Evolutionary conservation across 2,113 vertebrate genomes (phyloP), one percentile per base, ranked within the genome.

Genomic region (Protomyctophum bolini): DNA sequence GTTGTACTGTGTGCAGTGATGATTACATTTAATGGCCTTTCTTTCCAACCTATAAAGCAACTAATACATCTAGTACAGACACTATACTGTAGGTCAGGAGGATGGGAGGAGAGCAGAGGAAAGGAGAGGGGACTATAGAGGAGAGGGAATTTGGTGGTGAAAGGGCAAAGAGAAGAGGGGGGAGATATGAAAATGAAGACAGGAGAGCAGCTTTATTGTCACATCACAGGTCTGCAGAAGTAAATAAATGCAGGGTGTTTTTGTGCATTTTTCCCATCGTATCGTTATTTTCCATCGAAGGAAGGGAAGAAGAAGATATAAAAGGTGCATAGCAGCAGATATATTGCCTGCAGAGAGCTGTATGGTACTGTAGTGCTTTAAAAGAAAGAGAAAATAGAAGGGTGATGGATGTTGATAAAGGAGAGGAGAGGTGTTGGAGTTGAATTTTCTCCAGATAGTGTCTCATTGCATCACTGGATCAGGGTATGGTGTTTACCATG

Each of bases 381-480:
- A 41, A 41, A 41, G 66, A n/a, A 72, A 57, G 52, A 68, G 54
- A 48, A 59, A 54, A 29, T 14, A 55, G 12, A 55, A 46, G 69
- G 63, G 63, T 76, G 68, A 21, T 21, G 21, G 21, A 21, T 2
- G 65, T 48, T 70, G 73, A 59, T 2, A 59, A 52, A 70, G 49
- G 0, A 58, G 9, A 58, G 3, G 10, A 8, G 62, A 10, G 28
- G 61, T 65, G 59, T 6, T 72, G 78, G 50, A 77, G 62, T 65
- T 0, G 51, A 84, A 61, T 77, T 67, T 66, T 68, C 29, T 69
- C 14, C 75, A 68, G 57, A 47, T n/a, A 75, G 75, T 77, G 60
- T 82, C 74, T 56, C 2, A 14, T 82, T 84, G 67, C 82, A 81
- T 59, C 74, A 58, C 80, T 49, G 64, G 41, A 82, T 71, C 7